These are phyloP conservation scores for Eumeta japonica DNA, from an alignment of 1,140 invertebrate genomes.

Conservation along the genomic window DNA sequence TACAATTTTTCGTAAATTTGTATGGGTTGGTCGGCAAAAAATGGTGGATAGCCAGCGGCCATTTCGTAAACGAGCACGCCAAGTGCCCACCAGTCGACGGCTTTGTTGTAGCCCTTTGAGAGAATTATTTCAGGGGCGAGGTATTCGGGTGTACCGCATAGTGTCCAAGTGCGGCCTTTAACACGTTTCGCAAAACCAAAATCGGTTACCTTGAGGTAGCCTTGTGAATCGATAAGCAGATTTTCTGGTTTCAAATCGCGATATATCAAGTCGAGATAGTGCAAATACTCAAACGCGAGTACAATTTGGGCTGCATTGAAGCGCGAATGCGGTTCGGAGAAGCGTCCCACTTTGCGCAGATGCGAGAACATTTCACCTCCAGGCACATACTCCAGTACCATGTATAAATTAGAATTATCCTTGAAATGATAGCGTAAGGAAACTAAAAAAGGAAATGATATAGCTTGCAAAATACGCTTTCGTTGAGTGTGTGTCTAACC, in stretches of 20 bases:
- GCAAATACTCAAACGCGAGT: constrained; percentile 91
- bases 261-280: constrained; percentile 87
- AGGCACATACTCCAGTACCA: constrained; percentile 97
- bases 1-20: constrained; percentile 83
- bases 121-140: constrained; percentile 90
- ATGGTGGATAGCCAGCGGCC: constrained; percentile 75
- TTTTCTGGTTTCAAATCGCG: constrained; percentile 97
- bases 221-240: constrained; percentile 83
- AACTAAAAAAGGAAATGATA: constrained; percentile 95
- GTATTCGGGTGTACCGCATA: constrained; percentile 96
- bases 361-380: constrained; percentile 99
- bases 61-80: constrained; percentile 83
- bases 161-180: constrained; percentile 88
- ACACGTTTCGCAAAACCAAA: constrained; percentile 92
- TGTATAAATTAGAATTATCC: constrained; percentile 98
- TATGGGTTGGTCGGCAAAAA: constrained; percentile 74
- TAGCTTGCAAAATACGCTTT: constrained; percentile 97
- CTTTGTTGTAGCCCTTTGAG: constrained; percentile 88
- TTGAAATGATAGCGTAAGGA: constrained; percentile 97
- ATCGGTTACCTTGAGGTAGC: constrained; percentile 84
- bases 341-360: constrained; percentile 91
- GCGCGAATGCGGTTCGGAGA: constrained; percentile 88
- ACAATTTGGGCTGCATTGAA: constrained; percentile 95
- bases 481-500: constrained; percentile 96
- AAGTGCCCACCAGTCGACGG: constrained; percentile 94